phyloP scores from a whole-genome alignment of 1,140 invertebrate genomes.

The Hyphantria cunea region DNA sequence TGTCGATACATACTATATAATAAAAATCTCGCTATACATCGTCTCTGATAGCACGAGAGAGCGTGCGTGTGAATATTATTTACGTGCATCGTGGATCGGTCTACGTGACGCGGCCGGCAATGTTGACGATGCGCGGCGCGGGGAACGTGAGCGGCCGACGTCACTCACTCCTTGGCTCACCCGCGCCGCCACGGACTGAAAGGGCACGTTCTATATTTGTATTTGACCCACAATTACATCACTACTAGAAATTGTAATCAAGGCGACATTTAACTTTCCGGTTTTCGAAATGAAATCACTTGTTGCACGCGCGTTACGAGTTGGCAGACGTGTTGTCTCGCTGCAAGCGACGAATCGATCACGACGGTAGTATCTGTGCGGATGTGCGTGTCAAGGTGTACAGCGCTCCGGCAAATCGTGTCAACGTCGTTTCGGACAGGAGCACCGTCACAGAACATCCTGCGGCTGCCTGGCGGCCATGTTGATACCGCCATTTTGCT shows the following conservation, averaged over 20 bases:
- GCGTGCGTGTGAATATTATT: constrained; percentile 49
- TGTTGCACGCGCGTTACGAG: constrained; percentile 69
- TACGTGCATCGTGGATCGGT: constrained; percentile 34
- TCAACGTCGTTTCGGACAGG: constrained; percentile 65
- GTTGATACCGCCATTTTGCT: constrained; percentile 76
- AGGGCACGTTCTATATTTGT: constrained; percentile 78
- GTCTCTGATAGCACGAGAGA: constrained; percentile 34
- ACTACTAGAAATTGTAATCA: constrained; percentile 51
- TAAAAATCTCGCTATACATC: constrained; percentile 25
- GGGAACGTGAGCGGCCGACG: constrained; percentile 71
- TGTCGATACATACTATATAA: constrained; percentile 1
- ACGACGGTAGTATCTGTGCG: constrained; percentile 46
- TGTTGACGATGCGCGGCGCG: constrained; percentile 75
- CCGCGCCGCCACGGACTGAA: constrained; percentile 70
- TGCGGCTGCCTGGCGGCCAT: constrained; percentile 77
- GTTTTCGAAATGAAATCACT: constrained; percentile 65
- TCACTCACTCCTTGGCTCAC: constrained; percentile 68
- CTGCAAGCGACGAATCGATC: constrained; percentile 57
- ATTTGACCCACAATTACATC: constrained; percentile 67
- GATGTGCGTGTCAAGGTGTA: constrained; percentile 60
- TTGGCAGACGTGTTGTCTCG: constrained; percentile 43
- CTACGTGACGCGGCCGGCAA: constrained; percentile 69
- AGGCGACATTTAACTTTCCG: constrained; percentile 50
- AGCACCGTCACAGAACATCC: constrained; percentile 71
- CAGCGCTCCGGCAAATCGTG: constrained; percentile 55